phyloP scores from a whole-genome alignment of 2,113 vertebrate species.

The Dicaeum eximium region DNA sequence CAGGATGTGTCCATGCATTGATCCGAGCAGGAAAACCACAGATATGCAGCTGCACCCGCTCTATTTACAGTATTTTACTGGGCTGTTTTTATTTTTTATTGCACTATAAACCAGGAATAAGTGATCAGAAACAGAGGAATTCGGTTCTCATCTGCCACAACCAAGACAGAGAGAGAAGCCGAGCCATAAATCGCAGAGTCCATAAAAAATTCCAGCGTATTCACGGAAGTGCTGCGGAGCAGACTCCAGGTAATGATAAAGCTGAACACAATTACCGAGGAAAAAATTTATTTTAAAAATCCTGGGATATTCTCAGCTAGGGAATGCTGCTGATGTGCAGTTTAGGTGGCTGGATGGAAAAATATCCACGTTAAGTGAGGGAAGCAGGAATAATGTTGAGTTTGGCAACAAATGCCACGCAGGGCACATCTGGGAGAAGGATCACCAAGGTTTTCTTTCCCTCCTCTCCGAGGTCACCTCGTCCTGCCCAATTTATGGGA shows the following conservation, averaged over 20 bases:
- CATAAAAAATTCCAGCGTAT: not conserved
- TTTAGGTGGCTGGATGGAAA: not conserved
- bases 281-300: not conserved
- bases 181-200: slow-evolving; percentile 11
- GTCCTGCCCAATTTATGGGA: not conserved
- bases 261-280: not conserved
- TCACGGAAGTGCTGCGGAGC: not conserved
- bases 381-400: not conserved
- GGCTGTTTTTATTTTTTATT: slow-evolving; percentile 45
- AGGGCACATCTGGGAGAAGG: not conserved
- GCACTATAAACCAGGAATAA: slow-evolving; percentile 42
- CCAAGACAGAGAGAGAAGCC: slow-evolving; percentile 24
- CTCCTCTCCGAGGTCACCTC: not conserved
- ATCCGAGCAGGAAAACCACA: not conserved
- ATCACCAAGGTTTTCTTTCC: not conserved
- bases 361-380: not conserved
- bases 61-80: slow-evolving; percentile 22
- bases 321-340: not conserved
- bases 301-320: not conserved
- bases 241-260: slow-evolving; percentile 20
- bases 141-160: slow-evolving; percentile 34
- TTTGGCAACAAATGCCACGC: not conserved
- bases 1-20: not conserved
- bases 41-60: not conserved
- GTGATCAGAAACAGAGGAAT: slow-evolving; percentile 59